Conservation (phyloP, 2,113 vertebrate genomes). For the Gorsachius goisagi region DNA sequence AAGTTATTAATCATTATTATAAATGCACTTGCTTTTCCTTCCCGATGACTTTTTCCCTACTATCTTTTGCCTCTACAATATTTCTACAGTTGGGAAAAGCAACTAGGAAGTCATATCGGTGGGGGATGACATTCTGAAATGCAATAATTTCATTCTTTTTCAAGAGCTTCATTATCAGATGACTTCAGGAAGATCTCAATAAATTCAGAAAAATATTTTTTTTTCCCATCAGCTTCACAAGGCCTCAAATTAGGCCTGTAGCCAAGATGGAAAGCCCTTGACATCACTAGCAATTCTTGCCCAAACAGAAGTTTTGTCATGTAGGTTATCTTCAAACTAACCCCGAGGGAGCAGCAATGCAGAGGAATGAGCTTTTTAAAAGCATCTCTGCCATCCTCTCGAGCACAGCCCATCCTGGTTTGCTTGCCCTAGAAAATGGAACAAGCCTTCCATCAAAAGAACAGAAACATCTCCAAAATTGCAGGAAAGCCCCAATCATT, state of each 20-base stretch:
- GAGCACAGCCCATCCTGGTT: background rate
- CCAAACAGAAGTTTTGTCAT: background rate
- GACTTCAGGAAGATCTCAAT: background rate
- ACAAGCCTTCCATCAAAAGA: background rate
- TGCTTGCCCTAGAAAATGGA: background rate
- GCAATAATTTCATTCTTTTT: background rate
- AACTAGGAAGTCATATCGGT: background rate
- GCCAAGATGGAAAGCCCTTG: background rate
- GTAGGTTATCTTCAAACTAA: background rate
- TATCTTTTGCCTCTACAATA: background rate
- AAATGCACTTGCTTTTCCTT: background rate
- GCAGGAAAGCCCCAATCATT: accelerated
- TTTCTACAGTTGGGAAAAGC: background rate
- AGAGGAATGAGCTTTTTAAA: background rate
- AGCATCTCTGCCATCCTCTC: background rate
- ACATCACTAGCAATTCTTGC: background rate
- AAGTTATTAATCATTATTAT: background rate
- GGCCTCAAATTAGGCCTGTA: background rate
- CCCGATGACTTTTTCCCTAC: background rate
- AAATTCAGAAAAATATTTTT: background rate
- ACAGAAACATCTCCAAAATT: background rate
- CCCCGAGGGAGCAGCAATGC: background rate
- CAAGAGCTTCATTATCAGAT: background rate
- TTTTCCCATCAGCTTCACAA: background rate
- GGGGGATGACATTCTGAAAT: background rate